Base-by-base conservation (phyloP, 2,113 vertebrate genomes). In the Carassius carassius region DNA sequence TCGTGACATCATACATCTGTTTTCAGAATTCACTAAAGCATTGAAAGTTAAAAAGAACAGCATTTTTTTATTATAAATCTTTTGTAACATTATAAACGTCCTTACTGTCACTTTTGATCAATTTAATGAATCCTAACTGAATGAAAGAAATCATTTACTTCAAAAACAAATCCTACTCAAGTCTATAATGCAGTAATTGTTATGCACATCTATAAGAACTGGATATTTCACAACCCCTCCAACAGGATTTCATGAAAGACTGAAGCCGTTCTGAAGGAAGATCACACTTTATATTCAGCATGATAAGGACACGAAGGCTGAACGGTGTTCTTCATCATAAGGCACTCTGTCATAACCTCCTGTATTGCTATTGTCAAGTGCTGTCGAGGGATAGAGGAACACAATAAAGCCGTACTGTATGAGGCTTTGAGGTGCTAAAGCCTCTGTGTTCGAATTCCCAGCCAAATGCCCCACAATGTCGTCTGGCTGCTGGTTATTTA, bases 401-500 rank as follows among this genome's bases (percentile, higher is more conserved):
- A 49, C 67, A 74, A 74, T 73, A 51, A 69, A 67, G 70, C 37
- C 29, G 29, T 29, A 29, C 29, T 3, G 41, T 63, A 10, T 5
- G 44, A 29, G 41, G 19, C 82, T 32, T 16, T 25, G 35, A 73
- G n/a, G n/a, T 2, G 23, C 29, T 54, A 56, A 65, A 65, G 73
- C 60, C 4, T 44, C 3, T 0, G 10, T 41, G 56, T 23, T 60
- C 54, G 54, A 78, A 37, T 79, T 37, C 77, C 58, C 37, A 47
- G 37, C 35, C 4, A 16, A 14, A 78, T 35, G 41, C 44, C 10
- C 13, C 7, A 13, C 29, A 7, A 25, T 35, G 19, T 8, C 9
- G 11, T 51, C 49, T 47, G 17, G 3, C 19, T 13, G 7, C 44
- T 67, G 51, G 47, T 84, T 84, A 77, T 86, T 82, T 16, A 82